phyloP scores from a whole-genome alignment of 2,888 invertebrate species.

The Dasysyrphus tricinctus region DNA sequence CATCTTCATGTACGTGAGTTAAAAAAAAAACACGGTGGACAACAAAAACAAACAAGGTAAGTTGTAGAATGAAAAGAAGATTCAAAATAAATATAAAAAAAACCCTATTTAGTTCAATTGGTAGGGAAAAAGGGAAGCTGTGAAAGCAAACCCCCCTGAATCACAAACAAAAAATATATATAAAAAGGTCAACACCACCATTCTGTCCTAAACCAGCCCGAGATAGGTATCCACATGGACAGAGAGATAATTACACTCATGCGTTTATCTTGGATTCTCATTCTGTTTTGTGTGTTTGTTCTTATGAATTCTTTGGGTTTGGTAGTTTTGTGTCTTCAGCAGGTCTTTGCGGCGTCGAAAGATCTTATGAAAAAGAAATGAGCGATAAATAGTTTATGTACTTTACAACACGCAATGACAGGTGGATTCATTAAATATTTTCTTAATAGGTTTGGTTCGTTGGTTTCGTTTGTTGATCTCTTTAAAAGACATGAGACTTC shows the following conservation, averaged over 20 bases:
- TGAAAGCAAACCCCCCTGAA: neutral
- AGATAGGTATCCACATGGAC: slow-evolving; percentile 31
- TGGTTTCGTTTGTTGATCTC: slow-evolving; percentile 16
- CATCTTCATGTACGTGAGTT: slow-evolving; percentile 46
- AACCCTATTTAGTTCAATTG: neutral
- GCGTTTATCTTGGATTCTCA: slow-evolving; percentile 24
- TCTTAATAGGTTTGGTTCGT: neutral
- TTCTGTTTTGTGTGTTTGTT: slow-evolving; percentile 16
- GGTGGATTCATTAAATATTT: slow-evolving; percentile 53
- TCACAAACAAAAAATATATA: neutral
- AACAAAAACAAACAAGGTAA: slow-evolving; percentile 51
- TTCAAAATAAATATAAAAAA: slow-evolving; percentile 43
- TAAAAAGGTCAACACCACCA: slow-evolving; percentile 34
- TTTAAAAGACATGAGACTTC: neutral
- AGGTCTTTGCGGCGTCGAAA: slow-evolving; percentile 11
- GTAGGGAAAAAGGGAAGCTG: neutral
- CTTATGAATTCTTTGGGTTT: slow-evolving; percentile 12
- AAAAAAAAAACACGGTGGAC: slow-evolving; percentile 30
- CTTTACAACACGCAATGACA: slow-evolving; percentile 52
- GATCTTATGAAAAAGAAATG: slow-evolving; percentile 30
- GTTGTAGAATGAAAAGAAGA: slow-evolving; percentile 7
- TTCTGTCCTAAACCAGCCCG: neutral
- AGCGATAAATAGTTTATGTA: slow-evolving; percentile 52
- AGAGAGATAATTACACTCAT: slow-evolving; percentile 28
- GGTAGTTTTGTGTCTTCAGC: neutral